Conservation (phyloP, 2,797 vertebrate genomes). For the Fistularia commersonii region DNA sequence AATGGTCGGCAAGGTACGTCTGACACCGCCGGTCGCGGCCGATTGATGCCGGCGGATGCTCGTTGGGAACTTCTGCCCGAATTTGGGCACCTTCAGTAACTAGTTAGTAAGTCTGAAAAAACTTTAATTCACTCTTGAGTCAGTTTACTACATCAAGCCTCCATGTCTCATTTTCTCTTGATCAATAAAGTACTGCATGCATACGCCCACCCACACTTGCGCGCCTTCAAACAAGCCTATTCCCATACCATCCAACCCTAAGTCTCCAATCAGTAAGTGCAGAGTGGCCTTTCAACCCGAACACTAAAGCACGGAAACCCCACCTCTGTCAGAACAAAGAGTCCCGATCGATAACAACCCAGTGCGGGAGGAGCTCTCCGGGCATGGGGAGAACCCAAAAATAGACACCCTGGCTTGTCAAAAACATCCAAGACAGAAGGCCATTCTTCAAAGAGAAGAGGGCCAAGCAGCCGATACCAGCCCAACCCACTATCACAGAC, state of each 20-base stretch:
- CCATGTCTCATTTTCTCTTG: constrained; percentile 64
- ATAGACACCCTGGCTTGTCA: constrained; percentile 75
- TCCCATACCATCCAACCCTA: constrained; percentile 66
- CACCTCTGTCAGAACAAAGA: constrained; percentile 76
- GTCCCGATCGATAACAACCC: constrained; percentile 74
- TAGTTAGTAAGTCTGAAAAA: constrained; percentile 46
- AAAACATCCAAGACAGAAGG: constrained; percentile 73
- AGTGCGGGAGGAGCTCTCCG: constrained; percentile 68
- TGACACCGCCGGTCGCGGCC: too few species aligned
- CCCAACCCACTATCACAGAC: constrained; percentile 63
- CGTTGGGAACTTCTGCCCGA: not conserved
- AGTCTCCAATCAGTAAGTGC: constrained; percentile 86
- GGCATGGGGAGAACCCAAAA: constrained; percentile 78
- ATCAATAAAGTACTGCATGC: constrained; percentile 70
- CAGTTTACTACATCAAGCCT: constrained; percentile 55
- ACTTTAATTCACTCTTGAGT: constrained; percentile 49
- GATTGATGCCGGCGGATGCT: not conserved
- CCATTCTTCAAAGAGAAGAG: constrained; percentile 75
- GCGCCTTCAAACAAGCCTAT: constrained; percentile 69
- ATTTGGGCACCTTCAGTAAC: constrained; percentile 13
- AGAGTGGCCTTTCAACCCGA: constrained; percentile 62
- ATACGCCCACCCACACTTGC: constrained; percentile 68
- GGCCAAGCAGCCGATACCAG: constrained; percentile 71
- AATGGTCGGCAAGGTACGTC: constrained; percentile 90
- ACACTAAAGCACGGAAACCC: constrained; percentile 68